Base-by-base conservation (phyloP, 2,888 invertebrate genomes). In the Nomada ruficornis region DNA sequence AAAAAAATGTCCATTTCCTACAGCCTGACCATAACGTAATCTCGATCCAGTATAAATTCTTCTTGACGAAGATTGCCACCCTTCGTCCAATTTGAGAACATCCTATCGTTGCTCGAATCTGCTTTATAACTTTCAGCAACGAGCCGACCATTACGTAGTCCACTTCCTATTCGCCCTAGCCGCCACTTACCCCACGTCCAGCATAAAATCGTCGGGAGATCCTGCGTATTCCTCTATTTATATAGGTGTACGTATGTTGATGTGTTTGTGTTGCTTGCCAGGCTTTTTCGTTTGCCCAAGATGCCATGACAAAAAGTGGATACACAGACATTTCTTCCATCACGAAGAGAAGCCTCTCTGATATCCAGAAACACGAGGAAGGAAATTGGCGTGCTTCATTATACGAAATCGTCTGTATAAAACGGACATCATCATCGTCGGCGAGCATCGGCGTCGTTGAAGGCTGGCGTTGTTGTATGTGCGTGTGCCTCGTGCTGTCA, bases 351-450 rank as follows among this genome's bases (percentile, higher is more conserved):
- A 65, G 64, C 44, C 5, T 50, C 50, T 9, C 64, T 62, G 70
- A 63, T 54, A 69, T 26, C 52, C 23, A 23, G 26, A 57, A n/a
- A 52, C 57, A 75, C 42, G 47, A 10, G 62, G 36, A 47, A 57
- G 79, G 78, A 77, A 80, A 82, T 85, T 83, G 81, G 68, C 47
- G 23, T 77, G 79, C 77, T 82, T 83, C 81, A 68, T 80, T 82
- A 83, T 79, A 77, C 83, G 73, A 84, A 72, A 86, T 86, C 85
- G 69, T 36, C 85, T 77, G 88, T 86, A 88, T 86, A 88, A 88
- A 88, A 88, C 80, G 68, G 70, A 80, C 86, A 88, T 85, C 84
- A 84, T 42, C 80, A 47, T 57, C 71, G 81, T 76, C 77, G 73
- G 57, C 50, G 52, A 47, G 68, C 70, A 84, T 85, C 83, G 78